Base-by-base conservation (phyloP, 2,113 vertebrate genomes). In the Hippolais icterina region DNA sequence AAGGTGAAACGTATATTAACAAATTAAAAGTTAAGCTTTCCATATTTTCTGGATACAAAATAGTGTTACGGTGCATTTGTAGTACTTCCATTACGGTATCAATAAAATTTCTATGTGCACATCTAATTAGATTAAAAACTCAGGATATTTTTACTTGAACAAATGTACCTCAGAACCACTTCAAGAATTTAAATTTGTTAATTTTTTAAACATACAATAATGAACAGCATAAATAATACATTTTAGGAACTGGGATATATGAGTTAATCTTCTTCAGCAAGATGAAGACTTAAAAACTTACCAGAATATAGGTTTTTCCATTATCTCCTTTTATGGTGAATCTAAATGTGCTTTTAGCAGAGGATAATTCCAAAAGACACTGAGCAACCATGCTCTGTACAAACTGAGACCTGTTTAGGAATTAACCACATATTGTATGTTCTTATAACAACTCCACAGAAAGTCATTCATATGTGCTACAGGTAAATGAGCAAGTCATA, bases 301-400 rank as follows among this genome's bases (percentile, higher is more conserved):
- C 99, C 99, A 99, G 93, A 94, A 99, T 90, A 70, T 98, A 99
- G 15, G 92, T 78, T 96, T 98, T 99, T 83, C 97, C 98, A 77
- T 98, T 97, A n/a, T 98, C 98, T 23, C 97, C 98, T 97, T 99
- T 98, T 97, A 99, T 53, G 15, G 95, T 98, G 96, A 99, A 99
- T 93, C 99, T 98, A 96, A 99, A 99, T 5, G 98, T 99, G 93
- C 98, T 99, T 97, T 98, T 98, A 7, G 98, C 91, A 90, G 97
- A 97, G 23, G 99, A 99, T 57, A 99, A 97, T 57, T 98, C 98
- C 95, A 98, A 44, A 90, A 99, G 97, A 93, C 98, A 98, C 94
- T 97, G 98, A 82, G 99, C 98, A 83, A 99, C 12, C 10, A 96
- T 68, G 35, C 86, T 98, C 96, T 99, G 99, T 86, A 99, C 23